Evolutionary conservation across 2,113 vertebrate species (phyloP).

Genomic region (Ctenodactylus gundi): DNA sequence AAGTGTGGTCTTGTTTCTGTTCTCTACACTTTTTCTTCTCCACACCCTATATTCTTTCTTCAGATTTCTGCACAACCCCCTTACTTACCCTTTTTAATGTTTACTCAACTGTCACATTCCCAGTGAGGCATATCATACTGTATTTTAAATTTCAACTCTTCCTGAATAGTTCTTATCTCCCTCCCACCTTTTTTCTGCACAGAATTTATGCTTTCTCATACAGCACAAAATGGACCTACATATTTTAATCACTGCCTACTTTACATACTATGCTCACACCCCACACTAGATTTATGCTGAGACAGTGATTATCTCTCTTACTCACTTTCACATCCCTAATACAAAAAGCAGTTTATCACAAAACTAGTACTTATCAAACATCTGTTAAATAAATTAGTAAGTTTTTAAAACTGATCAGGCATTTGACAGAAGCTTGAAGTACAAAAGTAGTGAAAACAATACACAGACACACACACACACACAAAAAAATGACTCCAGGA

Average conservation of each 20-base stretch:
- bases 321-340: neutral
- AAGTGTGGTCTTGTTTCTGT: neutral
- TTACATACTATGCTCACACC: neutral
- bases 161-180: neutral
- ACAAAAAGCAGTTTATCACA: neutral
- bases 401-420: neutral
- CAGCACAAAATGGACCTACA: neutral
- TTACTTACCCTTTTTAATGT: neutral
- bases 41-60: neutral
- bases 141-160: constrained; percentile 6
- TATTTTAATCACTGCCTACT: neutral
- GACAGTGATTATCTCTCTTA: neutral
- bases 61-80: neutral
- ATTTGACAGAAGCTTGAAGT: constrained; percentile 13
- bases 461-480: neutral
- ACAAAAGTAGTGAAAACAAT: neutral
- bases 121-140: neutral
- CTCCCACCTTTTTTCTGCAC: neutral
- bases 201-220: neutral
- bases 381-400: neutral
- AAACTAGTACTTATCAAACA: neutral
- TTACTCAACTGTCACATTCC: neutral
- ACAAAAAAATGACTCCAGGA: neutral
- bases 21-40: neutral
- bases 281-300: neutral